Percentiles rank a stretch among this genome's conserved stretches.
Evolutionary conservation across 2,113 vertebrate species (phyloP).

Genomic region (Notarius quadriscutis): DNA sequence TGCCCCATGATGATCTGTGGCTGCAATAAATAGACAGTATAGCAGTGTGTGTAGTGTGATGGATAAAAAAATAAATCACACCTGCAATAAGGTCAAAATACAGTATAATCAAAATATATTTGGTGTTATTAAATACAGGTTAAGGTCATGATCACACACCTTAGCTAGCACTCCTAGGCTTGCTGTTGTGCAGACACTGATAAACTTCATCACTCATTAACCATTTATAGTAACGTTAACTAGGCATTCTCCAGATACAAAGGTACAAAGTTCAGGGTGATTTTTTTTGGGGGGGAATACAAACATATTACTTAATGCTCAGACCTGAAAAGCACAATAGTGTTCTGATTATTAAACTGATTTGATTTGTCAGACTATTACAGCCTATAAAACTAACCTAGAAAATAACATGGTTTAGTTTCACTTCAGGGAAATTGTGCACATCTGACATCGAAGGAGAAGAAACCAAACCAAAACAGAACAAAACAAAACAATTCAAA

Average conservation of each 20-base stretch:
- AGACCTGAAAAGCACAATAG: background rate
- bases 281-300: background rate
- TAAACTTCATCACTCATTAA: slow-evolving; percentile 49
- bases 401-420: background rate
- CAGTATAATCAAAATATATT: background rate
- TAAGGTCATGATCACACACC: background rate
- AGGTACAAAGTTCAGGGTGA: slow-evolving; percentile 43
- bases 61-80: background rate
- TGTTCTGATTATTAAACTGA: background rate
- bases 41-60: background rate
- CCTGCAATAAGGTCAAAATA: background rate
- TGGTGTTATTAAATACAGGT: background rate
- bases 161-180: background rate
- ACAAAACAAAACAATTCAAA: background rate
- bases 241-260: slow-evolving; percentile 15
- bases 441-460: background rate
- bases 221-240: slow-evolving; percentile 7
- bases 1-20: background rate
- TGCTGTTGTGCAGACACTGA: background rate
- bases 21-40: slow-evolving; percentile 1
- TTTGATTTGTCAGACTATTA: background rate
- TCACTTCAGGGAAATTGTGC: background rate
- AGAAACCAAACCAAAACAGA: background rate
- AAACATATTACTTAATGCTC: background rate
- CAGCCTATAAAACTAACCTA: background rate